phyloP scores from a whole-genome alignment of 2,797 vertebrate species.

The Botia almorhae region DNA sequence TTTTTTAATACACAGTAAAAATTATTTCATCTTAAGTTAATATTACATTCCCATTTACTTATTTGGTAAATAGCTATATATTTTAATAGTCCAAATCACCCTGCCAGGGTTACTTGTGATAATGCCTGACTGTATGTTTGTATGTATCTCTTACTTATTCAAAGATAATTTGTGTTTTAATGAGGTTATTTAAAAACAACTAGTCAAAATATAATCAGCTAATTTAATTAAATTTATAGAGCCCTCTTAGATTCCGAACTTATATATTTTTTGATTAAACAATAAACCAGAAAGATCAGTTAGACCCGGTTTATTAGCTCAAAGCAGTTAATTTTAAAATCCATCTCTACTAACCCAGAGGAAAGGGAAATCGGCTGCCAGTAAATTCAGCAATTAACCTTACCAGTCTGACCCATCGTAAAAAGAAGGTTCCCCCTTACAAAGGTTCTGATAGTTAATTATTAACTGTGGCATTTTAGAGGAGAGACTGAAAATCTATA shows the following conservation, averaged over 20 bases:
- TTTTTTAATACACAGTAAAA: not conserved
- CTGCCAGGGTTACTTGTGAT: too few species aligned
- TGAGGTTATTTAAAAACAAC: not conserved
- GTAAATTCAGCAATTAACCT: conserved; percentile 78
- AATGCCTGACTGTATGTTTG: not conserved
- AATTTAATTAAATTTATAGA: not conserved
- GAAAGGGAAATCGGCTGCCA: conserved; percentile 71
- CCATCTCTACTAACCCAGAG: conserved; percentile 78
- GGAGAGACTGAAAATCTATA: conserved; percentile 79
- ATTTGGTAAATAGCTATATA: not conserved
- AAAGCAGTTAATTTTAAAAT: conserved; percentile 74
- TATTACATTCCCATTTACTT: not conserved
- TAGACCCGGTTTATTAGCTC: conserved; percentile 70
- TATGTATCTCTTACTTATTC: not conserved
- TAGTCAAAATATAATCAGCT: not conserved
- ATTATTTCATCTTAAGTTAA: not conserved
- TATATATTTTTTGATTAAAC: conserved; percentile 41
- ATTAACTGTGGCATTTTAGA: conserved; percentile 82
- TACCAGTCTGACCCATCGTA: conserved; percentile 73
- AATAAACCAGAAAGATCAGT: conserved; percentile 70
- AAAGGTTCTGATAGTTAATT: conserved; percentile 78
- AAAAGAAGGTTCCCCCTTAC: conserved; percentile 70
- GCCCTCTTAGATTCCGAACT: not conserved
- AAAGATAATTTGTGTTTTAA: not conserved
- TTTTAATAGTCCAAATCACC: not conserved